Evolutionary conservation across 1,140 invertebrate species (phyloP).

Genomic region (Tetramorium simillimum): DNA sequence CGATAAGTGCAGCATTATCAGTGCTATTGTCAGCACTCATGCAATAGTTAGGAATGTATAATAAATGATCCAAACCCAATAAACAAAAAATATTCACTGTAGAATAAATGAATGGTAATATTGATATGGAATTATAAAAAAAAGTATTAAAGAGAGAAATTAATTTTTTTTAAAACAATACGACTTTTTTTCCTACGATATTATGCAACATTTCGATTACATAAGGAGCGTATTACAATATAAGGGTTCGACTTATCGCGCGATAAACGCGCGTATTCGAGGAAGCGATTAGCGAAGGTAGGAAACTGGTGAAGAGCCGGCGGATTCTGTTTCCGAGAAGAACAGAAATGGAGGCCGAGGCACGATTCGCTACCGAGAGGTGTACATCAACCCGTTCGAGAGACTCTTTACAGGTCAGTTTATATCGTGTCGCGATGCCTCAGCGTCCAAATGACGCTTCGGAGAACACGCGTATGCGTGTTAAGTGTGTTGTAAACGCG

Average conservation of each 20-base stretch:
- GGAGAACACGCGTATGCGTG: slow-evolving; percentile 1
- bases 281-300: background rate
- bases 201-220: slow-evolving; percentile 22
- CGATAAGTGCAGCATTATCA: slow-evolving; percentile 14
- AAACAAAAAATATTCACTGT: background rate
- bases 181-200: background rate
- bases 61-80: background rate
- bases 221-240: background rate
- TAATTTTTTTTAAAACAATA: background rate
- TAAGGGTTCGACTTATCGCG: background rate
- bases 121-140: background rate
- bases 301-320: background rate
- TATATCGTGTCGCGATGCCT: slow-evolving; percentile 57
- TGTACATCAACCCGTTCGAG: slow-evolving; percentile 51
- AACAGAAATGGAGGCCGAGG: slow-evolving; percentile 40
- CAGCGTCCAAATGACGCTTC: slow-evolving; percentile 1
- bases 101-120: background rate
- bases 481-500: slow-evolving; percentile 6
- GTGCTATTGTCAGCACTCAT: background rate
- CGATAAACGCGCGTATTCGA: slow-evolving; percentile 8
- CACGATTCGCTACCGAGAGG: slow-evolving; percentile 64
- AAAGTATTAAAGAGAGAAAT: background rate
- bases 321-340: slow-evolving; percentile 60
- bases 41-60: background rate
- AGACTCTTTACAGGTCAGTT: slow-evolving; percentile 8